Percentiles rank a stretch among this genome's conserved stretches.
Evolutionary conservation across 2,113 vertebrate genomes (phyloP).

Genomic region (Tonatia bakeri): DNA sequence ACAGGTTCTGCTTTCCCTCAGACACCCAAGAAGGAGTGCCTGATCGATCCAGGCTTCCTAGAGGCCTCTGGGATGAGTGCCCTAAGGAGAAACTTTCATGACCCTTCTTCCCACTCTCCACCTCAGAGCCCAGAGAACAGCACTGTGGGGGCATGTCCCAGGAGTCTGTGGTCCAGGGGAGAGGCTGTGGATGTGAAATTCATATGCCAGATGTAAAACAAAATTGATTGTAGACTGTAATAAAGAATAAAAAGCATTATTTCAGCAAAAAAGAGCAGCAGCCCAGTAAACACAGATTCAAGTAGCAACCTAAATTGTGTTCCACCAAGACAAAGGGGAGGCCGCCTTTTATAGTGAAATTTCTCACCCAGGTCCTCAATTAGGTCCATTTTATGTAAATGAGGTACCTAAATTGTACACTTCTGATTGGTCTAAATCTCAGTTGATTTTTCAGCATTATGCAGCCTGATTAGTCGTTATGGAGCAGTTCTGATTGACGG

Average conservation of each 20-base stretch:
- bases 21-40: not conserved
- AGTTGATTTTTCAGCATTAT: not conserved
- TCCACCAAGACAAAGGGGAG: not conserved
- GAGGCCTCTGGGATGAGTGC: not conserved
- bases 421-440: not conserved
- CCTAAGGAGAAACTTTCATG: not conserved
- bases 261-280: not conserved
- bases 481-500: not conserved
- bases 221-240: not conserved
- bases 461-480: accelerated
- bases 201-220: not conserved
- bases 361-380: not conserved
- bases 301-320: not conserved
- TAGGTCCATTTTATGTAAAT: not conserved
- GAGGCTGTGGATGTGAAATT: not conserved
- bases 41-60: not conserved
- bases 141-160: not conserved
- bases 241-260: not conserved
- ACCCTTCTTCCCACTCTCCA: not conserved
- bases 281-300: not conserved
- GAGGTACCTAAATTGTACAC: not conserved
- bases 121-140: not conserved
- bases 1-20: not conserved
- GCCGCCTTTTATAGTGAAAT: not conserved
- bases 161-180: not conserved